A percentile compares a stretch with the other conserved stretches of the same genome.
Conservation (phyloP, 2,797 vertebrate genomes). For the Arnoldichthys spilopterus region DNA sequence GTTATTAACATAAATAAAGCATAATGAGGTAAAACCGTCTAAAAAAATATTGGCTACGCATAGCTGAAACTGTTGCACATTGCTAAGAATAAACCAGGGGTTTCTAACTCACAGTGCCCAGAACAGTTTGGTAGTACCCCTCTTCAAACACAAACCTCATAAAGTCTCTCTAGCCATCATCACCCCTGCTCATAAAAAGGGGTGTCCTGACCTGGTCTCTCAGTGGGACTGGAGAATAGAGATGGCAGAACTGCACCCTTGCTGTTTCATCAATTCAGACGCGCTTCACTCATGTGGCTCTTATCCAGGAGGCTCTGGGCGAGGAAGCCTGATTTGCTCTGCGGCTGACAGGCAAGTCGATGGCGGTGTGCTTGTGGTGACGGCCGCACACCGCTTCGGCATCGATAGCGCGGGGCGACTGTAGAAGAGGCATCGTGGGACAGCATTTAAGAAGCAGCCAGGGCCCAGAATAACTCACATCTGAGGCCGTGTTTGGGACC, state of each 20-base stretch:
- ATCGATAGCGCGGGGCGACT: slow-evolving; percentile 30
- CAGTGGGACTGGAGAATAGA: slow-evolving; percentile 11
- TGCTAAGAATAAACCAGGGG: no score
- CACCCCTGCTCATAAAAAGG: not conserved
- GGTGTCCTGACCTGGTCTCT: slow-evolving; percentile 6
- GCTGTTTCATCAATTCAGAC: slow-evolving; percentile 20
- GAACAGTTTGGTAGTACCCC: no score
- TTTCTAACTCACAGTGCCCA: no score
- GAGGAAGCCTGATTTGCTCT: slow-evolving; percentile 15
- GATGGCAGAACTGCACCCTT: not conserved
- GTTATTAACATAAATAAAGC: no score
- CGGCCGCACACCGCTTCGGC: slow-evolving; percentile 17
- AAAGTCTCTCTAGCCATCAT: not conserved
- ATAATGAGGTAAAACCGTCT: no score
- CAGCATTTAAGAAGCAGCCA: slow-evolving; percentile 22
- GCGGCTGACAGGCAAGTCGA: slow-evolving; percentile 27
- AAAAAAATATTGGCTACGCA: no score
- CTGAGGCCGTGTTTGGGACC: not conserved
- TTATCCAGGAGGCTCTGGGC: not conserved
- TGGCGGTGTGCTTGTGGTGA: slow-evolving; percentile 18
- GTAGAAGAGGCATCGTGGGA: slow-evolving; percentile 5
- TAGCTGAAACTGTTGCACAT: no score
- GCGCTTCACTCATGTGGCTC: slow-evolving; percentile 12
- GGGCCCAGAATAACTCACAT: not conserved
- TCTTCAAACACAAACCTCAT: not conserved